Conservation (phyloP, 2,888 invertebrate genomes). For the Acanthosoma haemorrhoidale region DNA sequence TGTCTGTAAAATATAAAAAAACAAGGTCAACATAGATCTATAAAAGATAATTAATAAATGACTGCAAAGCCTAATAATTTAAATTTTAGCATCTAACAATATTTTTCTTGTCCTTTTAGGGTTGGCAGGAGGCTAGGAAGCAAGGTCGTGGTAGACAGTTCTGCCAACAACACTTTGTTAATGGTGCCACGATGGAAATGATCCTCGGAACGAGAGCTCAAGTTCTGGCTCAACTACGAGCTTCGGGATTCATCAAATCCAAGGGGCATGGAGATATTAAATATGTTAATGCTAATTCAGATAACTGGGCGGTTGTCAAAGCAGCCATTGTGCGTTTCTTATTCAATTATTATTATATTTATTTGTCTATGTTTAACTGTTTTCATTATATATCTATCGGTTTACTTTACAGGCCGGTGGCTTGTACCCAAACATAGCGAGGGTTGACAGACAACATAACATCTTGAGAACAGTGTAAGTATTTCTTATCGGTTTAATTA, state of each 20-base stretch:
- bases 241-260: conserved; percentile 64
- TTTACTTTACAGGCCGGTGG: conserved; percentile 54
- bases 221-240: conserved; percentile 72
- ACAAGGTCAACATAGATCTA: neutral
- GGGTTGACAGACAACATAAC: conserved; percentile 59
- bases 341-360: neutral
- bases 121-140: conserved; percentile 53
- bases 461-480: conserved; percentile 60
- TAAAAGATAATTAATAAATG: neutral
- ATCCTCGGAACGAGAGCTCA: conserved; percentile 79
- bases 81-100: neutral
- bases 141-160: conserved; percentile 62
- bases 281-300: conserved; percentile 75
- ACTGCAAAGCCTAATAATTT: neutral
- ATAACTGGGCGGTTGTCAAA: conserved; percentile 87
- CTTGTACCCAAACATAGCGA: conserved; percentile 81
- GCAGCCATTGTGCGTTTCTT: conserved; percentile 61
- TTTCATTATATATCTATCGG: neutral
- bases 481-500: neutral
- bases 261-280: conserved; percentile 61
- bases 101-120: conserved; percentile 35
- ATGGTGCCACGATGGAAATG: conserved; percentile 81
- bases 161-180: conserved; percentile 70
- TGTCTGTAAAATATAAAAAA: neutral
- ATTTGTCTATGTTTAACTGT: neutral